These are phyloP conservation scores for Liposcelis brunnea DNA, from an alignment of 2,888 invertebrate genomes.

Conservation along the genomic window DNA sequence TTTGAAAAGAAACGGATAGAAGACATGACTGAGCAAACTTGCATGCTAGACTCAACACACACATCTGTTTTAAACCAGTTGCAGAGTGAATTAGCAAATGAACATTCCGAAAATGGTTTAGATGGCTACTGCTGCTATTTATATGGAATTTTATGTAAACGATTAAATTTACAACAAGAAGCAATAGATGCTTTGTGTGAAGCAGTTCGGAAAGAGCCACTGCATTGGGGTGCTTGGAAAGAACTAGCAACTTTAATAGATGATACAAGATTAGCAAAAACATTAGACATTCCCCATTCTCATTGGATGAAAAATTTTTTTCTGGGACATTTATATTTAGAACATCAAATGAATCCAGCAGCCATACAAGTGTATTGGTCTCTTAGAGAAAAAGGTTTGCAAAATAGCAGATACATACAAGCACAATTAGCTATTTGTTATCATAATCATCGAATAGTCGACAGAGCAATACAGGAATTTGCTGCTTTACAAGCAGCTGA, in stretches of 20 bases:
- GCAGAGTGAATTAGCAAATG: conserved; percentile 36
- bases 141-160: conserved; percentile 79
- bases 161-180: conserved; percentile 59
- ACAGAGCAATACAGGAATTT: conserved; percentile 2
- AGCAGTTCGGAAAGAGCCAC: conserved; percentile 59
- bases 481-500: conserved; percentile 35
- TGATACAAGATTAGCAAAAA: conserved; percentile 1
- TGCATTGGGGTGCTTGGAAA: conserved; percentile 91
- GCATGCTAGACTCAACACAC: conserved; percentile 38
- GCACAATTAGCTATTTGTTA: conserved; percentile 86
- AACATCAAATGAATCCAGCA: conserved; percentile 78
- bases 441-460: conserved; percentile 40
- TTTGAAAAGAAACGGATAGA: conserved; percentile 81
- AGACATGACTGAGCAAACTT: conserved; percentile 48
- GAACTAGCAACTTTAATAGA: conserved; percentile 74
- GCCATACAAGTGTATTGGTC: conserved; percentile 67
- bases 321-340: conserved; percentile 73
- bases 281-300: conserved; percentile 46
- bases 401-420: conserved; percentile 72
- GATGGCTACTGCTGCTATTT: conserved; percentile 81
- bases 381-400: conserved; percentile 62
- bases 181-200: conserved; percentile 66
- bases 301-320: conserved; percentile 95
- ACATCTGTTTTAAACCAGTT: conserved; percentile 33
- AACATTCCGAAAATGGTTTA: conserved; percentile 29